Base-by-base conservation (phyloP, 2,888 invertebrate species). In the Agrotis exclamationis region DNA sequence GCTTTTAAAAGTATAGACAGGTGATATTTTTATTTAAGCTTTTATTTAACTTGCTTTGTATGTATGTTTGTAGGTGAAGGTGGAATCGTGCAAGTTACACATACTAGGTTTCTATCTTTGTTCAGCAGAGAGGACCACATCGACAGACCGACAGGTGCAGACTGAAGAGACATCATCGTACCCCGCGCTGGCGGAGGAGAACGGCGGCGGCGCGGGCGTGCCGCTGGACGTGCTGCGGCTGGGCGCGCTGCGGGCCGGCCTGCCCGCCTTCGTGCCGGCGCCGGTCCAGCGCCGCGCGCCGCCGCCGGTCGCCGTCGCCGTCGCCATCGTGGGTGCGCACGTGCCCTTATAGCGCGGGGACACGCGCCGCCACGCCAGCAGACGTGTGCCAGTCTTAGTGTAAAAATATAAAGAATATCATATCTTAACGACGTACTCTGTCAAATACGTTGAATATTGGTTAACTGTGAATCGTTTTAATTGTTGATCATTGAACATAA, bases 121-220 rank as follows among this genome's bases (percentile, higher is more conserved):
- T 7, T 54, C 72, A 69, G 4, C 89, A 93, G 94, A 94, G 71
- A 88, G 89, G 60, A 87, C 88, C 20, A 87, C 88, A n/a, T 91
- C 90, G 14, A 85, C 89, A 11, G 94, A 95, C 79, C 89, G 93
- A 7, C 92, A 93, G 57, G 93, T 93, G 67, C 95, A 95, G 84
- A 95, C 95, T 13, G 95, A 95, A 20, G 94, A 92, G n/a, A 74
- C 83, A 13, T 59, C 79, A 28, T 74, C 85, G 70, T 89, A 86
- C 64, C 90, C 89, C 14, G 48, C 56, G 14, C 51, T 64, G 18
- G 57, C 14, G 59, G 57, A 79, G n/a, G 76, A 74, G 47, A 75
- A 78, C 45, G 84, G 88, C n/a, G n/a, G n/a, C n/a, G n/a, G n/a
- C n/a, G n/a, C n/a, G n/a, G n/a, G n/a, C 3, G 72, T 92, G 62